These are phyloP conservation scores for Meriones psammophilus DNA, from an alignment of 2,797 vertebrate genomes.

Conservation along the genomic window DNA sequence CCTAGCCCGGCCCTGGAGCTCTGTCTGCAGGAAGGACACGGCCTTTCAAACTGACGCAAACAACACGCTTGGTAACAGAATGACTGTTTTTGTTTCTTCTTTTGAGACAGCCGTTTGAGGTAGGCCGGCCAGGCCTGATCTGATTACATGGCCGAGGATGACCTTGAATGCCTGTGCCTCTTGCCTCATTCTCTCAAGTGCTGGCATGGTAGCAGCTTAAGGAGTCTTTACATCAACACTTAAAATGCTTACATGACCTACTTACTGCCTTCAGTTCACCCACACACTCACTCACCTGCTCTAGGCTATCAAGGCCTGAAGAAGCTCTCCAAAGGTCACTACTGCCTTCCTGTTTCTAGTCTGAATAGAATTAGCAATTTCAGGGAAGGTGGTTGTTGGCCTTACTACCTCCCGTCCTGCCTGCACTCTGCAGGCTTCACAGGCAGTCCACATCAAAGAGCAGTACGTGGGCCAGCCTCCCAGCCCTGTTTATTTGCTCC, in stretches of 20 bases:
- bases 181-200: neutral
- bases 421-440: neutral
- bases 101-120: neutral
- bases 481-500: neutral
- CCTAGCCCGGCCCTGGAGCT: neutral
- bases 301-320: neutral
- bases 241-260: neutral
- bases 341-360: constrained; percentile 28
- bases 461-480: constrained; percentile 84
- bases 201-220: neutral
- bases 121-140: neutral
- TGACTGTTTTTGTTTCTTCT: neutral
- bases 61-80: neutral
- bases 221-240: neutral
- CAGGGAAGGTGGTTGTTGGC: neutral
- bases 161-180: neutral
- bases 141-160: neutral
- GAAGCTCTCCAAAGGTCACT: neutral
- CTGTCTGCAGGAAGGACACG: neutral
- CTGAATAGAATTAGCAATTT: neutral
- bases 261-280: neutral
- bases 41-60: constrained; percentile 1
- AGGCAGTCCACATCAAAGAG: neutral
- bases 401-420: neutral
- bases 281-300: neutral